phyloP scores from a whole-genome alignment of 1,140 invertebrate species.

The Microplitis mediator region DNA sequence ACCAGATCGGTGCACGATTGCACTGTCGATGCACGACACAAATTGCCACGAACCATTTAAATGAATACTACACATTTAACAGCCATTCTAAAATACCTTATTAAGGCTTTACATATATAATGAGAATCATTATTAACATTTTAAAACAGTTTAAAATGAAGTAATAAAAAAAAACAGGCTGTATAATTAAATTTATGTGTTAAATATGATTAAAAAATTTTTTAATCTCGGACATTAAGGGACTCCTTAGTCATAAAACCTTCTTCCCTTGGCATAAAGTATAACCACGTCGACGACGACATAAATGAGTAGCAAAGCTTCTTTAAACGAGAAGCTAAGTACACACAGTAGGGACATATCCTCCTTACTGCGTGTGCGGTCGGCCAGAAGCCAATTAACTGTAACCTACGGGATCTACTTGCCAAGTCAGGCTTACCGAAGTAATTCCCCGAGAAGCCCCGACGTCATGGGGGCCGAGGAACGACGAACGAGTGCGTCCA shows the following conservation, averaged over 20 bases:
- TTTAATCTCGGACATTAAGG: too few relatives aligned
- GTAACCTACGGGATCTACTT: conserved; percentile 47
- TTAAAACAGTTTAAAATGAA: not conserved
- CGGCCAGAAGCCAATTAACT: conserved; percentile 48
- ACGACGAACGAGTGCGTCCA: too few relatives aligned
- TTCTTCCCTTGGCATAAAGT: not conserved
- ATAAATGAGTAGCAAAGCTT: too few relatives aligned
- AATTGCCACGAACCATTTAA: not conserved
- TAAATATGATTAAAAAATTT: too few relatives aligned
- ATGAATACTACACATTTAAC: too few relatives aligned
- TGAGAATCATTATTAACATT: too few relatives aligned
- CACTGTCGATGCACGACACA: conserved; percentile 11
- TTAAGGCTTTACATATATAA: too few relatives aligned
- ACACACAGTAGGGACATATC: not conserved
- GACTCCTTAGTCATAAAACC: not conserved
- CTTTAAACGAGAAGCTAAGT: too few relatives aligned
- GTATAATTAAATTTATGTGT: too few relatives aligned
- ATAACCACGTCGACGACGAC: too few relatives aligned
- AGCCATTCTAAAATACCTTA: too few relatives aligned
- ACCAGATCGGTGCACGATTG: conserved; percentile 1
- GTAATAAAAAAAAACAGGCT: not conserved
- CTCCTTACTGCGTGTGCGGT: conserved; percentile 1
- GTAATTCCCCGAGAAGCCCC: conserved; percentile 46
- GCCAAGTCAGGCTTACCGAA: conserved; percentile 44
- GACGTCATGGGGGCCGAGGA: conserved; percentile 27